Evolutionary conservation across 1,140 invertebrate genomes (phyloP).

Genomic region (Drosophila ficusphila): DNA sequence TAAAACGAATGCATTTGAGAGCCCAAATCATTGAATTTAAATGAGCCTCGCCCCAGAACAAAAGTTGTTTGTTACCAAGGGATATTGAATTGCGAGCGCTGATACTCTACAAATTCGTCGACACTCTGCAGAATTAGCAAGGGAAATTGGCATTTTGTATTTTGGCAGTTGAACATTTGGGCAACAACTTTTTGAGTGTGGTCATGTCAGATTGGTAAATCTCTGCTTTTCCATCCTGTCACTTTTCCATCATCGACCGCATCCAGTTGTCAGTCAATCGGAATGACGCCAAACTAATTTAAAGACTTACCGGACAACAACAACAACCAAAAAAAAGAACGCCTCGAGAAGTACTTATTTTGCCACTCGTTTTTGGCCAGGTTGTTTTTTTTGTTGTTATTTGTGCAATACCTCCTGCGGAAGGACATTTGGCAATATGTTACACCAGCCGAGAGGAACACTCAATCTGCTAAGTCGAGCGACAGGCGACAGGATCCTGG

Average conservation of each 20-base stretch:
- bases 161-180: not conserved
- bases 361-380: too few relatives aligned
- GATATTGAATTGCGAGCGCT: slow-evolving; percentile 16
- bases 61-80: not conserved
- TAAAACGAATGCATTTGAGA: slow-evolving; percentile 28
- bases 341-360: too few relatives aligned
- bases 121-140: slow-evolving; percentile 12
- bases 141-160: slow-evolving; percentile 3
- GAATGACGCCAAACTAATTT: slow-evolving; percentile 1
- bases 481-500: not conserved
- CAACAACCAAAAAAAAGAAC: not conserved
- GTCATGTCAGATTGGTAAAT: not conserved
- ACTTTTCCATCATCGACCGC: not conserved
- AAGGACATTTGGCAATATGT: not conserved
- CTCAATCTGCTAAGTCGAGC: slow-evolving; percentile 2
- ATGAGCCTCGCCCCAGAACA: slow-evolving; percentile 10
- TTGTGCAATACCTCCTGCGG: not conserved
- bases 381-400: too few relatives aligned
- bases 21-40: slow-evolving; percentile 44
- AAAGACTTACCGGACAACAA: too few relatives aligned
- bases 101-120: not conserved
- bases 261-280: slow-evolving; percentile 4
- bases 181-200: not conserved
- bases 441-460: not conserved
- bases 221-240: slow-evolving; percentile 2